Evolutionary conservation across 2,888 invertebrate species (phyloP), one percentile per base, ranked within the genome.

Genomic region (Eupithecia abbreviata): DNA sequence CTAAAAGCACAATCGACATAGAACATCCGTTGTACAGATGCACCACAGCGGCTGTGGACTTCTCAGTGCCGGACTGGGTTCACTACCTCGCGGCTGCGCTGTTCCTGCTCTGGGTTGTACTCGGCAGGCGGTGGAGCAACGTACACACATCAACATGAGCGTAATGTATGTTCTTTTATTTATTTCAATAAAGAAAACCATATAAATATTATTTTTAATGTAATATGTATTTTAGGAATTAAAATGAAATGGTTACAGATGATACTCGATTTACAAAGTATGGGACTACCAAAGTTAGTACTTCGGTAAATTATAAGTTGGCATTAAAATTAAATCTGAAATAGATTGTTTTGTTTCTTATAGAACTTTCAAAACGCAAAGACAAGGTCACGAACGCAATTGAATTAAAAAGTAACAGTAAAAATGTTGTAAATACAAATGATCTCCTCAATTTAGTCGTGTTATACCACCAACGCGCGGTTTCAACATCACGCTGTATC

Each of bases 21-120:
- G 77, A 80, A 81, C 76, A 76, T 82, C 78, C 83, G 86, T 86
- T 86, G 83, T 86, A 83, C 92, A 94, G 95, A 91, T 94, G 95
- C 82, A 94, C 93, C 68, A 94, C 94, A 72, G 93, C 93, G 68
- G 92, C 94, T 58, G 93, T 94, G 91, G 94, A 95, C 83, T 85
- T 93, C 81, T 88, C 93, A 58, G 85, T 94, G 76, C 94, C 94
- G 72, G 94, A 94, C 82, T 95, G 95, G 95, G 88, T 89, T 80
- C 95, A 95, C 88, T 95, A 92, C 89, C 83, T 91, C 83, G 91
- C 92, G 45, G 94, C 94, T 30, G 90, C 85, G 62, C 84, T 94
- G 76, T 95, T 95, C 86, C 87, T 94, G 74, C 86, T 93, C 67
- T 94, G 94, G 93, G 85, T 93, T 81, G 88, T 92, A 71, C 86